phyloP scores from a whole-genome alignment of 2,113 vertebrate genomes.

The cattle (Bos taurus) region ARS-UCD2.0 NC_037357.1:108689001-108689500 shows the following conservation, averaged over 20 bases:
- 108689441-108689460: not conserved
- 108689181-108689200: not conserved
- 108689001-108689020: not conserved
- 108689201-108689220: not conserved
- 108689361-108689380: not conserved
- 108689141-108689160: not conserved
- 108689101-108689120: not conserved
- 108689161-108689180: not conserved
- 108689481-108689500: not conserved
- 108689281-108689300: not conserved
- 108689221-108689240: constrained; percentile 10
- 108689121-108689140: not conserved
- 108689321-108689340: not conserved
- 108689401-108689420: not conserved
- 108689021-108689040: not conserved
- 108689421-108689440: not conserved
- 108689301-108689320: not conserved
- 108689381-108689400: not conserved
- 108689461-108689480: not conserved
- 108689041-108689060: not conserved
- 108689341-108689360: not conserved
- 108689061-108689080: not conserved
- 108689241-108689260: not conserved
- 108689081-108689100: not conserved
- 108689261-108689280: not conserved